Evolutionary conservation across 1,140 invertebrate genomes (phyloP).

Genomic region (Drosophila parvula): DNA sequence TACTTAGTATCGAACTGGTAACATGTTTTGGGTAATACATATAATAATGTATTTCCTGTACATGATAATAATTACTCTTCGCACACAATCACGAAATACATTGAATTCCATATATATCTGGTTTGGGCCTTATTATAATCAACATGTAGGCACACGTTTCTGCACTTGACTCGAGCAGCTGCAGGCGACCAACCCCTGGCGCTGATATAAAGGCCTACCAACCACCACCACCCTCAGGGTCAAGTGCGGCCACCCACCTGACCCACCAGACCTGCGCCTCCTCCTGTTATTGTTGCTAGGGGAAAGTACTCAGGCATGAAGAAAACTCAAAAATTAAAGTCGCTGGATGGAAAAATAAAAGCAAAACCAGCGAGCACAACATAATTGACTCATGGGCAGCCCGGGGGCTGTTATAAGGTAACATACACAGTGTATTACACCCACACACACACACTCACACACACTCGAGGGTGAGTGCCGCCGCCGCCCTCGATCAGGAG

Average conservation of each 20-base stretch:
- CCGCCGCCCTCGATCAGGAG: slow-evolving; percentile 29
- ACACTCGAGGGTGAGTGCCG: slow-evolving; percentile 8
- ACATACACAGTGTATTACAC: background rate
- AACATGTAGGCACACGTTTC: slow-evolving; percentile 78
- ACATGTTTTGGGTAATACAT: background rate
- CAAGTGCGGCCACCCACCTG: slow-evolving; percentile 73
- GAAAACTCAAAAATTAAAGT: slow-evolving; percentile 74
- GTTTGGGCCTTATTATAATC: slow-evolving; percentile 49
- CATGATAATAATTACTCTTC: slow-evolving; percentile 4
- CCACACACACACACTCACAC: background rate
- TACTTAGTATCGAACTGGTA: background rate
- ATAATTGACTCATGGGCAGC: slow-evolving; percentile 75
- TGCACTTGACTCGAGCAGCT: slow-evolving; percentile 77
- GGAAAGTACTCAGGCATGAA: slow-evolving; percentile 39
- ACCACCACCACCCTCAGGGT: slow-evolving; percentile 58
- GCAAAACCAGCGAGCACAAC: slow-evolving; percentile 34
- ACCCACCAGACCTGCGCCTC: slow-evolving; percentile 15
- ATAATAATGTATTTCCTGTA: slow-evolving; percentile 12
- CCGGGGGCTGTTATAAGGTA: slow-evolving; percentile 32
- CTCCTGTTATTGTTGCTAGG: slow-evolving; percentile 40
- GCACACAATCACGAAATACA: slow-evolving; percentile 7
- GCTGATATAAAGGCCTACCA: slow-evolving; percentile 61
- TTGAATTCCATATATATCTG: slow-evolving; percentile 15
- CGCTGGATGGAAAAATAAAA: slow-evolving; percentile 63
- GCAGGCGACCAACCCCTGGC: slow-evolving; percentile 62